These are phyloP conservation scores for Pogonus chalceus DNA, from an alignment of 1,140 invertebrate species.

Conservation along the genomic window DNA sequence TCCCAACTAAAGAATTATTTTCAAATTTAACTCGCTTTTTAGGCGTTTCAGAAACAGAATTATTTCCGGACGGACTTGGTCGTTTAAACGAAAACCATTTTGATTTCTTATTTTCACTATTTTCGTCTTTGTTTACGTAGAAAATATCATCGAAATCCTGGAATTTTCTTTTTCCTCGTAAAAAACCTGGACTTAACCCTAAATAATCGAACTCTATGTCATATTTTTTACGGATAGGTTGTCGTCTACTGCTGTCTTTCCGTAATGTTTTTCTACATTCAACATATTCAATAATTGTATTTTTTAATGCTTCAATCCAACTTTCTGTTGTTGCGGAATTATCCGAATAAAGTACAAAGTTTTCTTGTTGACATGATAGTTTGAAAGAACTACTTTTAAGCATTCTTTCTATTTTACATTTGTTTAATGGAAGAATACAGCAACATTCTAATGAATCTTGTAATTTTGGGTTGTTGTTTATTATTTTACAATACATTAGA, in stretches of 20 bases:
- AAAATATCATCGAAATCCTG: conserved; percentile 30
- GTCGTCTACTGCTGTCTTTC: conserved; percentile 48
- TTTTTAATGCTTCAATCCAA: conserved; percentile 46
- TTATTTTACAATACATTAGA: conserved; percentile 50
- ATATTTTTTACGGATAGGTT: conserved; percentile 44
- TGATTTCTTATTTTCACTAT: conserved; percentile 12
- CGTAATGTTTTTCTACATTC: conserved; percentile 47
- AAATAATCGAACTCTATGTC: conserved; percentile 34
- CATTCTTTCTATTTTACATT: conserved; percentile 46
- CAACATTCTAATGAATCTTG: conserved; percentile 43
- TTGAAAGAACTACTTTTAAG: conserved; percentile 45
- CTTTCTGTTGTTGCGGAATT: conserved; percentile 39
- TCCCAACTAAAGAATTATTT: no score
- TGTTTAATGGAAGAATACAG: conserved; percentile 49
- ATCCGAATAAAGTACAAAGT: conserved; percentile 45
- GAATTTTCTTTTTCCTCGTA: conserved; percentile 26
- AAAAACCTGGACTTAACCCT: conserved; percentile 23
- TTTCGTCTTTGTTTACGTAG: conserved; percentile 27
- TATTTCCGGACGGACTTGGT: neutral
- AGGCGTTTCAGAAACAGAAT: neutral
- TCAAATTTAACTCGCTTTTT: neutral
- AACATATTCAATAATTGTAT: conserved; percentile 43
- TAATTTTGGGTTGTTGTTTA: conserved; percentile 26
- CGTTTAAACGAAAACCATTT: conserved; percentile 21
- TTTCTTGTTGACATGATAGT: conserved; percentile 45